Evolutionary conservation across 2,797 vertebrate species (phyloP).

Genomic region (Anguilla marmorata): DNA sequence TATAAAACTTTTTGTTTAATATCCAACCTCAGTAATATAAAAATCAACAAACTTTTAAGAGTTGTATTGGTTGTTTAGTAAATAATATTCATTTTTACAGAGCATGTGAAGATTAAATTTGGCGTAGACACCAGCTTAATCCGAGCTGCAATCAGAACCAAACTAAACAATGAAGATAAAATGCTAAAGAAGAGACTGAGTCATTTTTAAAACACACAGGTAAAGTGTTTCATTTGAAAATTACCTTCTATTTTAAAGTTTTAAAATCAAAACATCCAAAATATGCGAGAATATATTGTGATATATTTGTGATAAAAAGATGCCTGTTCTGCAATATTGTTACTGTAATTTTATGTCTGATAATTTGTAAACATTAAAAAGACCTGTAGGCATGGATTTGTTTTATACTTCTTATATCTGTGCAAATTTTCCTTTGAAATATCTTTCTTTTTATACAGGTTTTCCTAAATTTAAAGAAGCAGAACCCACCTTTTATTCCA

Average conservation of each 20-base stretch:
- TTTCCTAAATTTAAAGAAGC: not conserved
- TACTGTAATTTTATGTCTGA: not conserved
- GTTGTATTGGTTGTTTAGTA: not conserved
- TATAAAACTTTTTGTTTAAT: not conserved
- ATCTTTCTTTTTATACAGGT: not conserved
- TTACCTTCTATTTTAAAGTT: not conserved
- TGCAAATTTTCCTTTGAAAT: not conserved
- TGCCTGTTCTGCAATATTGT: not conserved
- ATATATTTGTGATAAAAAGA: not conserved
- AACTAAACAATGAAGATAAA: conserved; percentile 74
- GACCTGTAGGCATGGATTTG: not conserved
- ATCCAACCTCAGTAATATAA: not conserved
- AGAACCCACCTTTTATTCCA: not conserved
- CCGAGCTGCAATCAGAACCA: conserved; percentile 70
- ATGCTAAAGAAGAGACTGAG: conserved; percentile 71
- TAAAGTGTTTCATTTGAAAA: conserved; percentile 38
- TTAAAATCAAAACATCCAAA: not conserved
- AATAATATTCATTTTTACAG: conserved; percentile 46
- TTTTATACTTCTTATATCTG: not conserved
- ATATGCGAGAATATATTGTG: not conserved
- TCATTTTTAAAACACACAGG: conserved; percentile 54
- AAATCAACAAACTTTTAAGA: not conserved
- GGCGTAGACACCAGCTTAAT: conserved; percentile 64
- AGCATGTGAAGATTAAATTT: conserved; percentile 66
- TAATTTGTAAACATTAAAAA: not conserved